Evolutionary conservation across 2,888 invertebrate species (phyloP).

Genomic region (Emmelina monodactyla): DNA sequence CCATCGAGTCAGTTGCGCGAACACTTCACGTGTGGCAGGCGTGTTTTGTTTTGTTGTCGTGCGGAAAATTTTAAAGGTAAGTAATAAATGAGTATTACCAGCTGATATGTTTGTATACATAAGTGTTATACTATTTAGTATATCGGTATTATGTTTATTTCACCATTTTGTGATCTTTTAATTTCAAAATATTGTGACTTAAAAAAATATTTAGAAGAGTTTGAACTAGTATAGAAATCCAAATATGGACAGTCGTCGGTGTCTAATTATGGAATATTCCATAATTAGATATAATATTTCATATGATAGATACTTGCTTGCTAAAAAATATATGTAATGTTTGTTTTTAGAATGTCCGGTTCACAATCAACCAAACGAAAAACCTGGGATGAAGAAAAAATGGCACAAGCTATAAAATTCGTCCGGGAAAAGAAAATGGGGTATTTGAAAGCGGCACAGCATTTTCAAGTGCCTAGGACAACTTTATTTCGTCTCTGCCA

Average conservation of each 20-base stretch:
- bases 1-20: constrained; percentile 13
- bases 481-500: constrained; percentile 9
- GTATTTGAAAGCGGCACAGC: constrained; percentile 9
- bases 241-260: background rate
- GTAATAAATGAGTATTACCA: constrained; percentile 13
- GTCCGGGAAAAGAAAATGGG: constrained; percentile 12
- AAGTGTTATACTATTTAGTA: constrained; percentile 7
- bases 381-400: constrained; percentile 8
- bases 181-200: background rate
- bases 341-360: constrained; percentile 3
- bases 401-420: constrained; percentile 9
- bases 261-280: background rate
- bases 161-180: constrained; percentile 7
- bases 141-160: constrained; percentile 3
- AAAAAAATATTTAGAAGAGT: background rate
- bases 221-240: background rate
- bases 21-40: constrained; percentile 9
- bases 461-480: constrained; percentile 9
- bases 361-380: constrained; percentile 6
- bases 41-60: constrained; percentile 4
- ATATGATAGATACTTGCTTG: background rate
- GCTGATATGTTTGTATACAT: constrained; percentile 10
- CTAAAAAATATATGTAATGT: background rate
- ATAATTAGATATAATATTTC: background rate
- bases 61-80: constrained; percentile 14